phyloP scores from a whole-genome alignment of 2,888 invertebrate genomes.

The Phortica okadai region DNA sequence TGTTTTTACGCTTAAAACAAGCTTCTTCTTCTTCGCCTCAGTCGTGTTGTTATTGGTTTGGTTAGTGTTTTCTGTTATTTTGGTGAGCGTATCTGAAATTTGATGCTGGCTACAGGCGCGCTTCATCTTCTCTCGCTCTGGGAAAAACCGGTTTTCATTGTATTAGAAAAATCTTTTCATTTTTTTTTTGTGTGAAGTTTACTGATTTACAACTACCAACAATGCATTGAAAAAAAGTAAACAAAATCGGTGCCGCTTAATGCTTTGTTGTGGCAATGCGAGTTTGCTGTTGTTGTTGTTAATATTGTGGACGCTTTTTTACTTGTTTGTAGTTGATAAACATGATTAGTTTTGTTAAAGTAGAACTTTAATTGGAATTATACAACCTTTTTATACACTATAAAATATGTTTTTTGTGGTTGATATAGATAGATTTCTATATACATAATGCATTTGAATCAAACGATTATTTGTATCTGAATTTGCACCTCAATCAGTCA shows the following conservation, averaged over 20 bases:
- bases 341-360: constrained; percentile 44
- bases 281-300: constrained; percentile 42
- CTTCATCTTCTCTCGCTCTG: constrained; percentile 47
- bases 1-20: constrained; percentile 54
- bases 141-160: constrained; percentile 62
- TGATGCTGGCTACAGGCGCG: constrained; percentile 57
- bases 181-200: background rate
- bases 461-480: too few relatives aligned
- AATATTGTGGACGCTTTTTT: constrained; percentile 30
- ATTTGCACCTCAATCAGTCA: too few relatives aligned
- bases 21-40: constrained; percentile 49
- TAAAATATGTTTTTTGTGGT: too few relatives aligned
- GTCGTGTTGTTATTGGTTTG: constrained; percentile 39
- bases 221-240: constrained; percentile 55
- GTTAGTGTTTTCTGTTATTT: constrained; percentile 29
- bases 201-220: constrained; percentile 41
- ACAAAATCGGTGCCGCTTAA: constrained; percentile 56
- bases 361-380: too few relatives aligned
- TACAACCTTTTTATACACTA: too few relatives aligned
- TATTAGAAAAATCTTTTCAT: constrained; percentile 63
- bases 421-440: too few relatives aligned
- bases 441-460: too few relatives aligned
- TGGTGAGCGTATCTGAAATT: constrained; percentile 61
- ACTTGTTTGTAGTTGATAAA: constrained; percentile 41
- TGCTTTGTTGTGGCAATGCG: background rate